Evolutionary conservation across 1,140 invertebrate genomes (phyloP).

Genomic region (Papilio dardanus): DNA sequence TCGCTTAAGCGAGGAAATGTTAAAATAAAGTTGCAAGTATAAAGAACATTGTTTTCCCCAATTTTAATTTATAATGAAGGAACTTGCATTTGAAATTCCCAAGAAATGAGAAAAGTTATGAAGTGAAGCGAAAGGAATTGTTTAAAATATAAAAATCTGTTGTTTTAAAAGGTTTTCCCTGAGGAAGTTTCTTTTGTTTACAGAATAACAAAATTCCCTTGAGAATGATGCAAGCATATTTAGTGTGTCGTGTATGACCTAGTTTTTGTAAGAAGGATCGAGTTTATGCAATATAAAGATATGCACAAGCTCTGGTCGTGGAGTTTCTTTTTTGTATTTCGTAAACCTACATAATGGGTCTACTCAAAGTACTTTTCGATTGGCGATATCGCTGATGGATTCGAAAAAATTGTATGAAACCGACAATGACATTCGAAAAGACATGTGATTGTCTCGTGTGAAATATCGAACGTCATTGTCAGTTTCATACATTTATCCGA

Average conservation of each 20-base stretch:
- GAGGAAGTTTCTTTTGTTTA: slow-evolving; percentile 2
- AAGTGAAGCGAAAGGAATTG: not conserved
- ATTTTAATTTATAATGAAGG: slow-evolving; percentile 11
- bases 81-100: not conserved
- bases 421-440: too few species aligned
- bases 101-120: slow-evolving; percentile 5
- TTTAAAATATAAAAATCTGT: not conserved
- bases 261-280: not conserved
- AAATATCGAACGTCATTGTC: too few species aligned
- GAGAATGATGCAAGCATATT: not conserved
- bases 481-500: too few species aligned
- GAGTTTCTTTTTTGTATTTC: too few species aligned
- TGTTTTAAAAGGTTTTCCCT: not conserved
- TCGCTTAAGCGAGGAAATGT: not conserved
- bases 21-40: not conserved
- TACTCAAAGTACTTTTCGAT: too few species aligned
- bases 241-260: not conserved
- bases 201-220: not conserved
- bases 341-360: too few species aligned
- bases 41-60: not conserved
- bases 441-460: too few species aligned
- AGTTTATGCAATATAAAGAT: not conserved
- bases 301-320: not conserved
- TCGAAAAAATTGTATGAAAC: too few species aligned
- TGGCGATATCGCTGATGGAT: too few species aligned